Percentiles rank a stretch among this genome's conserved stretches.
Conservation (phyloP, 2,888 invertebrate genomes). For the Athrips mouffetella region DNA sequence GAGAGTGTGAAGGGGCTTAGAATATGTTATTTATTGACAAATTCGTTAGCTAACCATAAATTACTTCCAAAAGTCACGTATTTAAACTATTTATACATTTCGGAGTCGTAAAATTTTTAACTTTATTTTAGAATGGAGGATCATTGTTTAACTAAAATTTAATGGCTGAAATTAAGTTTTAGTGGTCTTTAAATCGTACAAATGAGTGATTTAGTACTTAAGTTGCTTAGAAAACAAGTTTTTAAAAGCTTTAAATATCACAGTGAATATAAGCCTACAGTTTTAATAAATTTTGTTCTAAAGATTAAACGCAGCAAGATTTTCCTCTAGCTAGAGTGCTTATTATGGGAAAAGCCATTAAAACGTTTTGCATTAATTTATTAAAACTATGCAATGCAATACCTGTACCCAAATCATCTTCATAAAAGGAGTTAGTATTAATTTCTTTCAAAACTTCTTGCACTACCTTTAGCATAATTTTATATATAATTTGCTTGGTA, state of each 20-base stretch:
- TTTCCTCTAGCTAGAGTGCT: too few relatives aligned
- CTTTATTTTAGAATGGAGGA: constrained; percentile 1
- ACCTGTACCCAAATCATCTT: too few relatives aligned
- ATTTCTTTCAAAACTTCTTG: too few relatives aligned
- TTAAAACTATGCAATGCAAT: too few relatives aligned
- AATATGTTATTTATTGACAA: constrained; percentile 52
- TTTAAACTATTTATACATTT: constrained; percentile 17
- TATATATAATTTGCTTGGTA: too few relatives aligned
- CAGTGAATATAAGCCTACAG: too few relatives aligned
- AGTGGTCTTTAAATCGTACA: constrained; percentile 3
- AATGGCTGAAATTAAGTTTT: constrained; percentile 1
- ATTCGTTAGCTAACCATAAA: constrained; percentile 59
- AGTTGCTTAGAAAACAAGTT: constrained; percentile 20
- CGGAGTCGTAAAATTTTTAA: constrained; percentile 27
- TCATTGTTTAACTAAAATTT: not conserved
- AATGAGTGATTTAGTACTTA: not conserved
- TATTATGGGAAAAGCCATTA: too few relatives aligned
- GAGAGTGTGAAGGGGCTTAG: constrained; percentile 33
- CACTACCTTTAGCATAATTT: too few relatives aligned
- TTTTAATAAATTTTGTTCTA: too few relatives aligned
- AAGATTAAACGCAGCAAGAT: too few relatives aligned
- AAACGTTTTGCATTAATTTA: too few relatives aligned
- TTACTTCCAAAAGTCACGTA: constrained; percentile 37
- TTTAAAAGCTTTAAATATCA: constrained; percentile 24
- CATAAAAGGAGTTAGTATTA: too few relatives aligned